A percentile compares a stretch with the other conserved stretches of the same genome.
These are phyloP conservation scores for Didymodactylos carnosus DNA, from an alignment of 2,888 invertebrate genomes.

Conservation along the genomic window DNA sequence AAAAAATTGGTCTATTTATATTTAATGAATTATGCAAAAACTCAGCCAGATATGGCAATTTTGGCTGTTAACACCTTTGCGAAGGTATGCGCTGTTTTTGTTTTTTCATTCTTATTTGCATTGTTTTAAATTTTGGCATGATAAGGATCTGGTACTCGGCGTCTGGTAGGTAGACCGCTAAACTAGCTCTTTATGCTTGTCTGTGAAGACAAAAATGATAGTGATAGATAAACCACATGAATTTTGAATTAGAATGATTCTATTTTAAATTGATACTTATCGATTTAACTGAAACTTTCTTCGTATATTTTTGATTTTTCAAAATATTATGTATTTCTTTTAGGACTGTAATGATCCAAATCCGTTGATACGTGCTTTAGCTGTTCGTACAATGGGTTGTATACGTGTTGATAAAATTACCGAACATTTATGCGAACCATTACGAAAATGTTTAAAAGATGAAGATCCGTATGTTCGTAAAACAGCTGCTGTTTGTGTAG, in stretches of 20 bases:
- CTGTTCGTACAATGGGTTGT: slow-evolving; percentile 97
- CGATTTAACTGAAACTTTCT: background rate
- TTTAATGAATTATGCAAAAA: slow-evolving; percentile 98
- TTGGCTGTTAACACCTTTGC: slow-evolving; percentile 99
- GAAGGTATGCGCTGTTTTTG: slow-evolving; percentile 54
- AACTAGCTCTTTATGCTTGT: background rate
- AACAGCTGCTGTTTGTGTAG: slow-evolving; percentile 96
- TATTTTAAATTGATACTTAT: background rate
- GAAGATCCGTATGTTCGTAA: slow-evolving; percentile 47
- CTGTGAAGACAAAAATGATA: background rate
- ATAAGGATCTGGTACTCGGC: background rate
- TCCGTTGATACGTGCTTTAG: slow-evolving; percentile 86
- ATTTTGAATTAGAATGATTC: background rate
- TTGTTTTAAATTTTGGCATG: no score
- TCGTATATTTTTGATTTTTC: background rate
- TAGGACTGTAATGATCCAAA: slow-evolving; percentile 99
- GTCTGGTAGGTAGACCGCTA: background rate
- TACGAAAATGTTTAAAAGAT: slow-evolving; percentile 50
- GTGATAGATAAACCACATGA: no score
- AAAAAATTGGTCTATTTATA: slow-evolving; percentile 96
- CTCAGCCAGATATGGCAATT: slow-evolving; percentile 98
- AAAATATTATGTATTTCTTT: background rate
- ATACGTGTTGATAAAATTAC: slow-evolving; percentile 98
- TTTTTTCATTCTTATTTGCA: background rate
- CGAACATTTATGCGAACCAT: slow-evolving; percentile 90